phyloP scores from a whole-genome alignment of 2,888 invertebrate species.

The Dyspetes luteomarginatus region DNA sequence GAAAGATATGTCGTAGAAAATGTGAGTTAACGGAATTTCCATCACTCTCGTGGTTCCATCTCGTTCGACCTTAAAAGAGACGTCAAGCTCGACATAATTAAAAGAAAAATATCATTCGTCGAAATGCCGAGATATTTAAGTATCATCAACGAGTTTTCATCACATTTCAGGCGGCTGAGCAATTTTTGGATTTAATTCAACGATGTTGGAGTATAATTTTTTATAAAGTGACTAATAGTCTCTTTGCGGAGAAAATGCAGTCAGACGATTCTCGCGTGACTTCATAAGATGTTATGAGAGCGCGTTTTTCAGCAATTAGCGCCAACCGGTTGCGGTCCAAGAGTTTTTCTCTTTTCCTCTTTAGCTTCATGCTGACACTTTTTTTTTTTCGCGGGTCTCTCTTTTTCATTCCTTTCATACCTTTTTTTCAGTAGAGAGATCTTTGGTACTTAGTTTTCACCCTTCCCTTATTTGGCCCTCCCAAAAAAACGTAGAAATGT shows the following conservation, averaged over 20 bases:
- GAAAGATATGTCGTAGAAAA: background rate
- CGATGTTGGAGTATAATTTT: constrained; percentile 9
- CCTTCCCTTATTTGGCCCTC: background rate
- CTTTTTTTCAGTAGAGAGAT: constrained; percentile 16
- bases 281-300: constrained; percentile 29
- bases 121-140: background rate
- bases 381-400: constrained; percentile 16
- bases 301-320: constrained; percentile 53
- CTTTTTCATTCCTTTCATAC: constrained; percentile 19
- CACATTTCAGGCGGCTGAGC: too few relatives aligned
- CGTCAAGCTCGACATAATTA: background rate
- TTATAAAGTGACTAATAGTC: constrained; percentile 1
- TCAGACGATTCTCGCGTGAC: constrained; percentile 28
- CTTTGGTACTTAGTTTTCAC: constrained; percentile 42
- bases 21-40: background rate
- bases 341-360: constrained; percentile 8
- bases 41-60: background rate
- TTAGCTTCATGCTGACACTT: background rate
- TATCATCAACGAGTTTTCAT: background rate
- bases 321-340: constrained; percentile 53
- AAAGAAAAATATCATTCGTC: background rate
- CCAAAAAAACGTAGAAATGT: constrained; percentile 10
- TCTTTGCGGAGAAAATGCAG: background rate
- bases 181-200: too few relatives aligned
- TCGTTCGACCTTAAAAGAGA: background rate